Conservation (phyloP, 2,113 vertebrate species). For the Albula goreensis region DNA sequence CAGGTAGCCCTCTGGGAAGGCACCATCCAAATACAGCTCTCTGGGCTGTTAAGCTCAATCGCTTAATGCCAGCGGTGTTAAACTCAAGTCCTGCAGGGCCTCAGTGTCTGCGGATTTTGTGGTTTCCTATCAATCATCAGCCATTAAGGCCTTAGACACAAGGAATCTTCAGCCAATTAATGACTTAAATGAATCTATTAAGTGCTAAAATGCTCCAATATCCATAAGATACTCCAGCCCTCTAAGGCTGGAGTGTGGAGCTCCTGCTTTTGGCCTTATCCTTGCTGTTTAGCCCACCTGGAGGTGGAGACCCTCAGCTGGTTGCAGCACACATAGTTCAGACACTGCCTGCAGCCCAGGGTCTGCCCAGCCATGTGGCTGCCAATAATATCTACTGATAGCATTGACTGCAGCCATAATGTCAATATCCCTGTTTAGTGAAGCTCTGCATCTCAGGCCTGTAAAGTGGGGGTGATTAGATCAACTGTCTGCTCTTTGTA, state of each 20-base stretch:
- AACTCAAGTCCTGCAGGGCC: too few relatives aligned
- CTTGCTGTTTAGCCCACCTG: neutral
- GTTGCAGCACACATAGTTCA: slow-evolving; percentile 13
- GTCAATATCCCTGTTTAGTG: neutral
- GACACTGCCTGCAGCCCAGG: neutral
- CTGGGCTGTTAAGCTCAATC: slow-evolving; percentile 1
- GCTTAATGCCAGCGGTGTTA: neutral
- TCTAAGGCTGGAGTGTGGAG: too few relatives aligned
- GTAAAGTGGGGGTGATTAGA: neutral
- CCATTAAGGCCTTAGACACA: too few relatives aligned
- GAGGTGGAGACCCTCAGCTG: slow-evolving; percentile 17
- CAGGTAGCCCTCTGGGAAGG: too few relatives aligned
- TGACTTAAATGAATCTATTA: too few relatives aligned
- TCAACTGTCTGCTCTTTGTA: neutral
- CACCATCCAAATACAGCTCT: neutral
- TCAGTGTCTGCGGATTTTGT: too few relatives aligned
- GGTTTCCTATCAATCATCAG: too few relatives aligned
- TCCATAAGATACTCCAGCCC: too few relatives aligned
- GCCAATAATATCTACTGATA: neutral
- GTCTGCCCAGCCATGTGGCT: neutral
- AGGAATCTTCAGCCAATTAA: too few relatives aligned
- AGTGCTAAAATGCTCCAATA: too few relatives aligned
- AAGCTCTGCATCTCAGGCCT: neutral
- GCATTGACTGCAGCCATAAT: neutral
- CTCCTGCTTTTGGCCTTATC: too few relatives aligned